These are phyloP conservation scores for Gasteruption jaculator DNA, from an alignment of 2,888 invertebrate genomes.

Conservation along the genomic window DNA sequence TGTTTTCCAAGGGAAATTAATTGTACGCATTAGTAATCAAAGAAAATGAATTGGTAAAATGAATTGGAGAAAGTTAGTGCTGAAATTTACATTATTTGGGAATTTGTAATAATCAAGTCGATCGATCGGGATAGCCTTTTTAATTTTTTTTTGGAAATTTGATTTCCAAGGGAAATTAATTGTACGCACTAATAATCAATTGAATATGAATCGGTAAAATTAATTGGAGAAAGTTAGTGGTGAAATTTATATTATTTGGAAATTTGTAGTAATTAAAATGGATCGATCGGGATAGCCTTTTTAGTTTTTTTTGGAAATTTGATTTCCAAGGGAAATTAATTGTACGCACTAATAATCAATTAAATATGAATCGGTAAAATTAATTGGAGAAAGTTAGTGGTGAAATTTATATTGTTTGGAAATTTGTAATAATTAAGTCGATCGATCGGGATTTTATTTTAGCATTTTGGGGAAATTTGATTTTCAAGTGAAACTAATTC, in stretches of 20 bases:
- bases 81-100: no score
- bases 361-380: background rate
- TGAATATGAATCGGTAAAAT: background rate
- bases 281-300: no score
- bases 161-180: constrained; percentile 1
- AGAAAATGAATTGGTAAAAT: background rate
- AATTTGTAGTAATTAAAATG: constrained; percentile 17
- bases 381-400: no score
- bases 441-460: no score
- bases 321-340: constrained; percentile 1
- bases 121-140: no score
- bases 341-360: background rate
- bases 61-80: no score
- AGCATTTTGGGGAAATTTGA: no score
- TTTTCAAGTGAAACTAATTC: background rate
- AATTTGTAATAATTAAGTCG: constrained; percentile 17
- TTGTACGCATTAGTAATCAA: constrained; percentile 1
- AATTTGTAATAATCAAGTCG: constrained; percentile 17
- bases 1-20: constrained; percentile 1
- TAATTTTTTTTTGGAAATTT: no score
- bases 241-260: no score
- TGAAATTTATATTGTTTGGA: no score
- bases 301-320: no score
- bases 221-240: no score
- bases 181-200: constrained; percentile 1